Evolutionary conservation across 2,888 invertebrate genomes (phyloP).

Genomic region (Lithophane ornitopus): DNA sequence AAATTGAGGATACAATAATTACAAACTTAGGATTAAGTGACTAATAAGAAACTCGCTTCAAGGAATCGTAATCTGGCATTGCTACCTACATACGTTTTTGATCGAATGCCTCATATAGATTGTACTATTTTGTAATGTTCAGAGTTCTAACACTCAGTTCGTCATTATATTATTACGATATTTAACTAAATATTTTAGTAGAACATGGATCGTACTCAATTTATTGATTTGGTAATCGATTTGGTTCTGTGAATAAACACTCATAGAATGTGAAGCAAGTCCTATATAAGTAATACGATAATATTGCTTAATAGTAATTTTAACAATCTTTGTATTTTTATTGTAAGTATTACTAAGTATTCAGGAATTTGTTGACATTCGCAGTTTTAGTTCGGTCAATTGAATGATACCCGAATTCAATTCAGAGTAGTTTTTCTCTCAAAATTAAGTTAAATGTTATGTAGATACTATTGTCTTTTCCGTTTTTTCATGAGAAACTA

Average conservation of each 20-base stretch:
- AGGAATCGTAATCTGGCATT: background rate
- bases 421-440: constrained; percentile 13
- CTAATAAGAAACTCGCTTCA: background rate
- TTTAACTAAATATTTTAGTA: constrained; percentile 8
- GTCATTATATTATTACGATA: background rate
- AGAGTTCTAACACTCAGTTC: background rate
- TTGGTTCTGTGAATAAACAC: constrained; percentile 49
- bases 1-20: too few species aligned
- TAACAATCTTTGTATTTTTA: constrained; percentile 43
- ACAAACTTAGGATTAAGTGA: background rate
- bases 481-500: constrained; percentile 44
- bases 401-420: constrained; percentile 29
- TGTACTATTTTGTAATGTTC: background rate
- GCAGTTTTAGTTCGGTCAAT: constrained; percentile 18
- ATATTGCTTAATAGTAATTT: constrained; percentile 54
- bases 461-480: constrained; percentile 28
- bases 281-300: constrained; percentile 55
- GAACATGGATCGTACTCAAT: constrained; percentile 31
- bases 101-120: background rate
- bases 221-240: constrained; percentile 53
- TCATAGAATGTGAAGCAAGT: constrained; percentile 53
- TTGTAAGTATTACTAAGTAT: constrained; percentile 41
- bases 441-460: background rate
- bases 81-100: background rate
- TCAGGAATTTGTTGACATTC: constrained; percentile 43